phyloP scores from a whole-genome alignment of 1,140 invertebrate genomes.

The Danaus plexippus region DNA sequence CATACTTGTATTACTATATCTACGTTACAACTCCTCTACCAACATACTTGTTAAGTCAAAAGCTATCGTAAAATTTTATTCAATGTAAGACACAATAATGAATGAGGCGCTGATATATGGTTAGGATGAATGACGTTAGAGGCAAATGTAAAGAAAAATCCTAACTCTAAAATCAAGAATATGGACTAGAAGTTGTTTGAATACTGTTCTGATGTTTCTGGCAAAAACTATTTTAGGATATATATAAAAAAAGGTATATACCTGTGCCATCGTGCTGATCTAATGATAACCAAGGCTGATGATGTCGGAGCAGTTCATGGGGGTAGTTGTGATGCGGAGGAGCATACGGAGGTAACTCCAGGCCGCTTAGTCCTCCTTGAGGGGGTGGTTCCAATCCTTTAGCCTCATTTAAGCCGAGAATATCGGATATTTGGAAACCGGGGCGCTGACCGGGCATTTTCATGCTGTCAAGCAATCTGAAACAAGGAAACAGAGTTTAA shows the following conservation, averaged over 20 bases:
- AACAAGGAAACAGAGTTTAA: conserved; percentile 20
- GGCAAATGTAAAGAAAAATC: no score
- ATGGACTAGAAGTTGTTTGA: no score
- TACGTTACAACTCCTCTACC: no score
- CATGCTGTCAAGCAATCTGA: conserved; percentile 77
- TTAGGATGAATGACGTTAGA: no score
- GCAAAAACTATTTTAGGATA: no score
- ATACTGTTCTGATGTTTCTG: no score
- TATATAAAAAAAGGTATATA: conserved; percentile 9
- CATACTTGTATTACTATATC: conserved; percentile 6
- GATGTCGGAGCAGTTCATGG: conserved; percentile 56
- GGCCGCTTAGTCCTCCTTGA: conserved; percentile 27
- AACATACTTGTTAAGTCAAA: conserved; percentile 11
- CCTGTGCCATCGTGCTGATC: conserved; percentile 55
- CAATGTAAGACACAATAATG: no score
- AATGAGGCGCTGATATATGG: no score
- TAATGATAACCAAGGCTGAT: conserved; percentile 59
- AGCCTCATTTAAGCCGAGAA: conserved; percentile 75
- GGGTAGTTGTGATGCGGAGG: conserved; percentile 49
- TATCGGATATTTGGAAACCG: conserved; percentile 84
- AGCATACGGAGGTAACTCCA: conserved; percentile 48
- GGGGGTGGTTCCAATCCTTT: conserved; percentile 45
- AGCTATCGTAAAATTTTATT: conserved; percentile 12
- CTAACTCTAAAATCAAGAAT: no score
- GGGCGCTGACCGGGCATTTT: conserved; percentile 76